A percentile compares a stretch with the other conserved stretches of the same genome.
Evolutionary conservation across 2,113 vertebrate genomes (phyloP).

Genomic region (Meles meles): DNA sequence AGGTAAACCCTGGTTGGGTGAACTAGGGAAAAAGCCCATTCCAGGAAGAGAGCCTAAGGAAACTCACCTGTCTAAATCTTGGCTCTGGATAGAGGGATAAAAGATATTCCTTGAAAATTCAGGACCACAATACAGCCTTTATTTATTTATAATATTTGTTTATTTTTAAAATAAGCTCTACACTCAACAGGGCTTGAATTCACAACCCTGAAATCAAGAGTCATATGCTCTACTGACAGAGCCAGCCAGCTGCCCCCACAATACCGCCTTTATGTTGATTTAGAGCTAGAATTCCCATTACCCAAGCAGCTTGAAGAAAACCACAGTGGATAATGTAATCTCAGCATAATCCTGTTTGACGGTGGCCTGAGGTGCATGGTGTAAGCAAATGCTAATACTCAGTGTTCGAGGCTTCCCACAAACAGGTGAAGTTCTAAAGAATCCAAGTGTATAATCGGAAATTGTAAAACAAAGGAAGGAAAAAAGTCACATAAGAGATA

Average conservation of each 20-base stretch:
- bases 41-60: not conserved
- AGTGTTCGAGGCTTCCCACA: not conserved
- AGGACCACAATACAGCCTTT: not conserved
- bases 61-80: not conserved
- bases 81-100: not conserved
- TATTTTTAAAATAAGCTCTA: not conserved
- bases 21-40: not conserved
- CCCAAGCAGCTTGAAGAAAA: not conserved
- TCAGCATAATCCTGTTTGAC: not conserved
- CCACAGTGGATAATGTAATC: not conserved
- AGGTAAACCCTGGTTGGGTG: not conserved
- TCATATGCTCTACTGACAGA: not conserved
- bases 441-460: not conserved
- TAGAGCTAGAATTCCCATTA: not conserved
- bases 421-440: not conserved
- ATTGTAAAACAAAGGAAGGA: not conserved
- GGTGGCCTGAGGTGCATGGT: not conserved
- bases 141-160: not conserved
- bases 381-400: not conserved
- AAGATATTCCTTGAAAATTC: not conserved
- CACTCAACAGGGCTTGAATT: not conserved
- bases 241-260: not conserved
- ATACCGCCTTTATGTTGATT: not conserved
- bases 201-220: not conserved
- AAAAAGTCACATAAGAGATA: not conserved